A percentile compares a stretch with the other conserved stretches of the same genome.
phyloP scores from a whole-genome alignment of 2,888 invertebrate species.

The Arenicola marina region DNA sequence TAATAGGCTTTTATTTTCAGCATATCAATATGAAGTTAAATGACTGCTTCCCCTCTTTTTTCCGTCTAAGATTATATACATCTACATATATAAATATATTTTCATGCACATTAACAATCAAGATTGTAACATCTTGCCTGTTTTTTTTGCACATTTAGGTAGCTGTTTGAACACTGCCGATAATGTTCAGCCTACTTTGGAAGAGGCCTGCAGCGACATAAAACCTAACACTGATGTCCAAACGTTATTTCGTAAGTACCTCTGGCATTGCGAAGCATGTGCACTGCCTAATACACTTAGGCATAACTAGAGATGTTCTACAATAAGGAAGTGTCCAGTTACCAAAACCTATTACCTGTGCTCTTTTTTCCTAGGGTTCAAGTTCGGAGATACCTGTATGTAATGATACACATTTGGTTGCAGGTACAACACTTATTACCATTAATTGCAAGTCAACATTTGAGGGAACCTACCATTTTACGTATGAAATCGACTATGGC shows the following conservation, averaged over 20 bases:
- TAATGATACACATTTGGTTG: constrained; percentile 1
- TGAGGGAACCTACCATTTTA: constrained; percentile 59
- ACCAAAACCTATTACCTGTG: too few species aligned
- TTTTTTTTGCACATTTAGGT: background rate
- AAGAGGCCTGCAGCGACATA: constrained; percentile 23
- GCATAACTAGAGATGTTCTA: too few species aligned
- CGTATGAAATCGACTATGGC: constrained; percentile 53
- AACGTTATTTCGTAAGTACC: constrained; percentile 38
- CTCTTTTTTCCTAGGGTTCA: too few species aligned
- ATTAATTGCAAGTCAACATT: constrained; percentile 59
- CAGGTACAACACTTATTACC: constrained; percentile 42
- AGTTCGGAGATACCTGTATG: background rate
- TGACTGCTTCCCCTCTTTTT: too few species aligned
- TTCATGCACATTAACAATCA: background rate
- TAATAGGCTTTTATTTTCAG: background rate
- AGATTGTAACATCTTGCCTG: background rate
- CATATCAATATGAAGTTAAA: background rate
- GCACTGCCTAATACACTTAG: too few species aligned
- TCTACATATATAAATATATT: background rate
- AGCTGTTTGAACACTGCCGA: constrained; percentile 1
- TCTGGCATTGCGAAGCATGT: too few species aligned
- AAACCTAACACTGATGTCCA: constrained; percentile 19
- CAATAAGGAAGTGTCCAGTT: too few species aligned
- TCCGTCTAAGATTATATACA: background rate
- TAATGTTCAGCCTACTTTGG: constrained; percentile 1